Percentiles rank a stretch among this genome's conserved stretches.
These are phyloP conservation scores for Dolichopus griseipennis DNA, from an alignment of 2,888 invertebrate species.

Conservation along the genomic window DNA sequence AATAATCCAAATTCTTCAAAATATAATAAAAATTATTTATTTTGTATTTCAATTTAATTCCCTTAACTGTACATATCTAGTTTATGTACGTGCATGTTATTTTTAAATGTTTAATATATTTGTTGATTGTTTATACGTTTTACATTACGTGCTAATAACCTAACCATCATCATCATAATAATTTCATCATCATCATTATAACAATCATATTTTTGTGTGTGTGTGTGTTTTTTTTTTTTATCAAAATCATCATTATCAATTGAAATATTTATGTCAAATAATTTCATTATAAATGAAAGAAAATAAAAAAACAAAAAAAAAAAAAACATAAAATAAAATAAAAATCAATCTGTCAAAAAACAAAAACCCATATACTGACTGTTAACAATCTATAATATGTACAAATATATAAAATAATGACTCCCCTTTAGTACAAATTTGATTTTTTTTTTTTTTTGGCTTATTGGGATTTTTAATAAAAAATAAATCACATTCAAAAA, in stretches of 20 bases:
- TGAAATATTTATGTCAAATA: not conserved
- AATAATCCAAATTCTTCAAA: too few relatives aligned
- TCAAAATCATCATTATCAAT: not conserved
- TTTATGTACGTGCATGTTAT: not conserved
- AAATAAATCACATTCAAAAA: too few relatives aligned
- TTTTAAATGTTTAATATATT: not conserved
- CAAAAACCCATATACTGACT: not conserved
- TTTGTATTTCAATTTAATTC: too few relatives aligned
- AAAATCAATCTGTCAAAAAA: slow-evolving; percentile 1
- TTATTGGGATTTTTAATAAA: not conserved
- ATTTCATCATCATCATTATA: too few relatives aligned
- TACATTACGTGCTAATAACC: too few relatives aligned
- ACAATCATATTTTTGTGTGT: too few relatives aligned
- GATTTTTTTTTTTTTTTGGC: not conserved
- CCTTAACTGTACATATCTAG: not conserved
- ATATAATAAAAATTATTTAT: too few relatives aligned
- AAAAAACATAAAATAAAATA: not conserved
- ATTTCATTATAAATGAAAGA: not conserved
- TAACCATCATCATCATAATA: not conserved
- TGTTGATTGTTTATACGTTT: not conserved
- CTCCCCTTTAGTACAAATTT: too few relatives aligned
- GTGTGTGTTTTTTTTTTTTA: not conserved
- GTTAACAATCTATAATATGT: not conserved
- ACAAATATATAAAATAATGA: too few relatives aligned
- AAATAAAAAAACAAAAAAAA: not conserved